Base-by-base conservation (phyloP, 1,140 invertebrate genomes). In the Luehdorfia chinensis region DNA sequence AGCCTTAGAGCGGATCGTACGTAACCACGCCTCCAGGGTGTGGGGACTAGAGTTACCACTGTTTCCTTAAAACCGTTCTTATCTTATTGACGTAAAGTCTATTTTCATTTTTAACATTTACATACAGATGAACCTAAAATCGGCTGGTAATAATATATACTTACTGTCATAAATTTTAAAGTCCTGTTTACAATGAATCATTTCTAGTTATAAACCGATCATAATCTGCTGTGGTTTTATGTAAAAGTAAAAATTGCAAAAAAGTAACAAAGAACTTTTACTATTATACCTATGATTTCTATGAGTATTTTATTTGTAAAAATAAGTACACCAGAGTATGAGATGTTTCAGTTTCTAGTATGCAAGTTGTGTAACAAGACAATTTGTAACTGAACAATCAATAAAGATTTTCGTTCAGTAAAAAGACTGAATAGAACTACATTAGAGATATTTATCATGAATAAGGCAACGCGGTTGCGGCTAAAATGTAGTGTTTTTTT, bases 1-100 rank as follows among this genome's bases (percentile, higher is more conserved):
- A 47, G 50, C 43, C 30, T 52, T 44, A 55, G 50, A 33, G 43
- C 33, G 49, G 49, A 57, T 66, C 30, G 32, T 33, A 36, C 49
- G 47, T 50, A 47, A 53, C 28, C 34, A 37, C 34, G 34, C 34
- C 34, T 23, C 18, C 37, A 13, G 21, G 18, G 37, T 27, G 18
- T 15, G 19, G 37, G 37, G 37, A 41, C 6, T 12, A 11, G 15
- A 21, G 34, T 19, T 13, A 37, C 7, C 11, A 12, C 9, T 4
- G 21, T 5, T 13, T 21, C 12, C 4, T 21, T 6, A 16, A 37
- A 37, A 19, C 12, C 11, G 21, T 37, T 23, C 18, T 5, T 37
- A 37, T 21, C 4, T 6, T n/a, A 21, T 12, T 37, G n/a, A 2
- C 0, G 9, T 37, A 37, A 12, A 37, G 18, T 37, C 21, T 9